These are phyloP conservation scores for Hemichromis elongatus DNA, from an alignment of 2,113 vertebrate species.

Conservation along the genomic window DNA sequence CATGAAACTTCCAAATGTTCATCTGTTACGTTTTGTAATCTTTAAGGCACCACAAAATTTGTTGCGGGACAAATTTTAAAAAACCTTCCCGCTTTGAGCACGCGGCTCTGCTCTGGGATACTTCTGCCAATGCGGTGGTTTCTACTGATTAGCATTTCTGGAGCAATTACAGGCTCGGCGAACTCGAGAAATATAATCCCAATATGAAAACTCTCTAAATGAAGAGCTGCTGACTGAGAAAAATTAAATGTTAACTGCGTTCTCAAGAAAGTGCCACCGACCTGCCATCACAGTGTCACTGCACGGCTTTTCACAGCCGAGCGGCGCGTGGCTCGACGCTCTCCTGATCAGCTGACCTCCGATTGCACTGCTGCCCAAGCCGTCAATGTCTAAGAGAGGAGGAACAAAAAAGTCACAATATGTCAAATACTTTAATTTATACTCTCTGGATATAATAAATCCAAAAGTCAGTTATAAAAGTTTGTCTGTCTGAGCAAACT, in stretches of 20 bases:
- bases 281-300: conserved; percentile 84
- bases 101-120: background rate
- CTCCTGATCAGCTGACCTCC: conserved; percentile 89
- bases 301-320: conserved; percentile 73
- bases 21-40: background rate
- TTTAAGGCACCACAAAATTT: background rate
- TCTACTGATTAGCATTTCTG: background rate
- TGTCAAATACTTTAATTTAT: background rate
- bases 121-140: background rate
- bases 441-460: fast-evolving
- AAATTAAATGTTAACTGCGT: background rate
- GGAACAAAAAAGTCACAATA: background rate
- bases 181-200: background rate
- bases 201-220: background rate
- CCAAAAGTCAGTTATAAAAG: no score
- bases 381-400: conserved; percentile 82
- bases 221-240: background rate
- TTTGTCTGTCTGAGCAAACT: background rate
- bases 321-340: conserved; percentile 77
- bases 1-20: background rate
- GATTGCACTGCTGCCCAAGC: conserved; percentile 90
- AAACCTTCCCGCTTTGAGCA: background rate
- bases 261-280: conserved; percentile 37
- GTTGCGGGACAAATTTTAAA: fast-evolving
- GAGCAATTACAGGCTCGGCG: background rate